Evolutionary conservation across 2,888 invertebrate species (phyloP).

Genomic region (Apodemia zela): DNA sequence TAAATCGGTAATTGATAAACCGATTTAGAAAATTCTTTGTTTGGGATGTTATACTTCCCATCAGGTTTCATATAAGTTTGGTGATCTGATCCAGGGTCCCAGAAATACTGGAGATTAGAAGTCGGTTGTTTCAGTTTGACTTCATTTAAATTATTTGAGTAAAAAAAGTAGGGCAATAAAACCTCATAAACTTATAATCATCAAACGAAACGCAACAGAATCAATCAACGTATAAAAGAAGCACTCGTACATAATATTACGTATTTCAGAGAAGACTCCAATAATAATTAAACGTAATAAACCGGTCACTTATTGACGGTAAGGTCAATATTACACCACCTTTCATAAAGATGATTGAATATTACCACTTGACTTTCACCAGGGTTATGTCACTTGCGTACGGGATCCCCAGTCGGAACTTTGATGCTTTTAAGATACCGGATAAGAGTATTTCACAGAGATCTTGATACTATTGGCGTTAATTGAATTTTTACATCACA

Average conservation of each 20-base stretch:
- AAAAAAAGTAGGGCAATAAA: too few species aligned
- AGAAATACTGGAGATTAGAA: too few species aligned
- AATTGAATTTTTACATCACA: constrained; percentile 37
- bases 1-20: too few species aligned
- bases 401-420: constrained; percentile 24
- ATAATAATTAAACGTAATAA: background rate
- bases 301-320: background rate
- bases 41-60: too few species aligned
- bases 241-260: background rate
- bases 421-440: constrained; percentile 46
- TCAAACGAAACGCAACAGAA: too few species aligned
- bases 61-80: too few species aligned
- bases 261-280: background rate
- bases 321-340: background rate
- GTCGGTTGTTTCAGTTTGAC: too few species aligned
- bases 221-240: too few species aligned
- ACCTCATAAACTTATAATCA: too few species aligned
- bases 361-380: constrained; percentile 27
- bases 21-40: too few species aligned
- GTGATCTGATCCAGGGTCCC: too few species aligned
- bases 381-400: constrained; percentile 39
- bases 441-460: constrained; percentile 32
- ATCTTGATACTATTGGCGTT: constrained; percentile 33
- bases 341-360: constrained; percentile 14
- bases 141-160: too few species aligned